These are phyloP conservation scores for Drosophila merina DNA, from an alignment of 2,888 invertebrate genomes.

Conservation along the genomic window DNA sequence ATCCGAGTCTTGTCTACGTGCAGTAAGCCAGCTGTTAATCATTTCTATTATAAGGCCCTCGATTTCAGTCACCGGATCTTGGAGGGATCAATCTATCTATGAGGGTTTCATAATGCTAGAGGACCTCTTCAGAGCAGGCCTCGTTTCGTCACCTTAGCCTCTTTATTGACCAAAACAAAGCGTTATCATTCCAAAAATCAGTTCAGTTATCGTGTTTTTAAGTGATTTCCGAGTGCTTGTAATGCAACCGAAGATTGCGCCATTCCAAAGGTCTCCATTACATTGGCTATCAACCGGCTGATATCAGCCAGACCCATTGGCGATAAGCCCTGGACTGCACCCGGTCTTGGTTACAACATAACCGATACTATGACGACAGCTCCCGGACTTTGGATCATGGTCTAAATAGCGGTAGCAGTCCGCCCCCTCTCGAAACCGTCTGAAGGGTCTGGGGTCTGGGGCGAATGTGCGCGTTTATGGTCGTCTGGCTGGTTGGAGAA, in stretches of 20 bases:
- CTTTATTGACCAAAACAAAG: neutral
- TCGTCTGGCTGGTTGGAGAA: constrained; percentile 11
- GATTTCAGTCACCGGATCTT: neutral
- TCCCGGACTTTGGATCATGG: constrained; percentile 24
- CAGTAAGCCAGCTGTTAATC: neutral
- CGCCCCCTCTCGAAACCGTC: neutral
- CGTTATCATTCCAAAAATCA: constrained; percentile 9
- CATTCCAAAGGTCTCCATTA: constrained; percentile 20
- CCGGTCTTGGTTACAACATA: constrained; percentile 37
- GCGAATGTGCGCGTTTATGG: constrained; percentile 14
- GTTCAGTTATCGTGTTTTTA: constrained; percentile 12
- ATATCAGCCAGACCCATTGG: constrained; percentile 25
- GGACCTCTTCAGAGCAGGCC: neutral
- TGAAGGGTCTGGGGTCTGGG: constrained; percentile 18
- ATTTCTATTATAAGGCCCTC: neutral
- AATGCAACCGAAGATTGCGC: constrained; percentile 19
- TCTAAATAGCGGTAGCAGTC: neutral
- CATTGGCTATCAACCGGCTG: constrained; percentile 13
- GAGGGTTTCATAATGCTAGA: neutral
- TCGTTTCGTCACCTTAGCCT: neutral
- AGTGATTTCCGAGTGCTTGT: constrained; percentile 24
- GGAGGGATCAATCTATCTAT: neutral
- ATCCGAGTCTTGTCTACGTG: constrained; percentile 25
- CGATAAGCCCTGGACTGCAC: constrained; percentile 28
- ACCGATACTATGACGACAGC: constrained; percentile 31